Percentiles rank a stretch among this genome's conserved stretches.
phyloP scores from a whole-genome alignment of 2,888 invertebrate genomes.

The Aporophyla nigra region DNA sequence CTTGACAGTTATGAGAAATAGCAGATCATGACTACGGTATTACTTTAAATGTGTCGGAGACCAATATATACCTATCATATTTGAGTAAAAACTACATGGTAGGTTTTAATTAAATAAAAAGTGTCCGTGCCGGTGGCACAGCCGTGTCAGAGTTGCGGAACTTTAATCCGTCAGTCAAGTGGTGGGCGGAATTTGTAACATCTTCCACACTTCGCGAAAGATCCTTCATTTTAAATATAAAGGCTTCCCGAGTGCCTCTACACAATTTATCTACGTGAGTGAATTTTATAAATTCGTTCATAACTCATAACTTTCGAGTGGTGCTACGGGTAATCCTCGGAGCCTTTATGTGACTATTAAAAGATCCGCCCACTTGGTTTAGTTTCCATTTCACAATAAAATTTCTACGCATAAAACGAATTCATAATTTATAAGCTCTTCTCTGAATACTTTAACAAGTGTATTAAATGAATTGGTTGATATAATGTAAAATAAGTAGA shows the following conservation, averaged over 20 bases:
- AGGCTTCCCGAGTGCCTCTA: slow-evolving; percentile 42
- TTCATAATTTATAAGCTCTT: slow-evolving; percentile 28
- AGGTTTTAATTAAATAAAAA: slow-evolving; percentile 37
- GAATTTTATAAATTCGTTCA: slow-evolving; percentile 61
- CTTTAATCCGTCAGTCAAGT: slow-evolving; percentile 32
- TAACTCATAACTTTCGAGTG: slow-evolving; percentile 59
- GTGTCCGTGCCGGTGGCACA: slow-evolving; percentile 3
- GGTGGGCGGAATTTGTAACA: slow-evolving; percentile 50
- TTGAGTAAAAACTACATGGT: background rate
- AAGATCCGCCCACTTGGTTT: slow-evolving; percentile 29
- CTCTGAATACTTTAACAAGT: slow-evolving; percentile 25
- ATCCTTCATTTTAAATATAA: slow-evolving; percentile 53
- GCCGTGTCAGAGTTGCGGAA: slow-evolving; percentile 26
- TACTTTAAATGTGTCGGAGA: slow-evolving; percentile 8
- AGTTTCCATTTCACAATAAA: slow-evolving; percentile 30
- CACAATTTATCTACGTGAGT: slow-evolving; percentile 65
- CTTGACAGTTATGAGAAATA: slow-evolving; percentile 40
- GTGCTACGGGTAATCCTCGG: slow-evolving; percentile 37
- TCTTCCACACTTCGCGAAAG: slow-evolving; percentile 45
- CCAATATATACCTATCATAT: background rate
- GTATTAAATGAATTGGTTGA: slow-evolving; percentile 19
- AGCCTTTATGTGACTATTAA: slow-evolving; percentile 34
- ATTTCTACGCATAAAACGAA: slow-evolving; percentile 12
- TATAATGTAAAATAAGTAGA: slow-evolving; percentile 1
- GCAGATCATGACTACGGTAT: slow-evolving; percentile 16